A percentile compares a stretch with the other conserved stretches of the same genome.
These are phyloP conservation scores for Drosophila gaucha DNA, from an alignment of 2,888 invertebrate genomes.

Conservation along the genomic window DNA sequence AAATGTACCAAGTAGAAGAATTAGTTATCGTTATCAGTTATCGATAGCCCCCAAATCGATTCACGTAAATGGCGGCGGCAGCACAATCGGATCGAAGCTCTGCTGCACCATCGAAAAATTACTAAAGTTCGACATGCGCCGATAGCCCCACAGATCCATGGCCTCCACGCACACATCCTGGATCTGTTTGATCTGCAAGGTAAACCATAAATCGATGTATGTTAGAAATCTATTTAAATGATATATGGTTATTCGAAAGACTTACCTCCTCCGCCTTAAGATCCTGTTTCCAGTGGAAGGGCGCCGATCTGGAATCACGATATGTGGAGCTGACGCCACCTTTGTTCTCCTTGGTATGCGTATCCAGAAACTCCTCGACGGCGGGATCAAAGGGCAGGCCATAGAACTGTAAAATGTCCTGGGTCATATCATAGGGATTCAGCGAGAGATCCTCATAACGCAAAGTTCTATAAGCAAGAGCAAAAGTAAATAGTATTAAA, in stretches of 20 bases:
- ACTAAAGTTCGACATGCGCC: conserved; percentile 87
- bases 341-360: conserved; percentile 92
- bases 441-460: conserved; percentile 94
- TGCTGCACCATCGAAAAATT: conserved; percentile 85
- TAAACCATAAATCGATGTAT: neutral
- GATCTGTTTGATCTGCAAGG: conserved; percentile 83
- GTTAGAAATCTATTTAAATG: neutral
- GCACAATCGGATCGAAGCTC: conserved; percentile 86
- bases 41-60: conserved; percentile 37
- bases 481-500: neutral
- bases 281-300: conserved; percentile 93
- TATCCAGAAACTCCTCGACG: conserved; percentile 90
- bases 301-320: conserved; percentile 93
- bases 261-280: conserved; percentile 89
- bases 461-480: conserved; percentile 87
- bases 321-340: conserved; percentile 95
- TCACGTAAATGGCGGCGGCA: conserved; percentile 85
- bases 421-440: conserved; percentile 89
- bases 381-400: conserved; percentile 89
- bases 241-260: neutral
- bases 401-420: conserved; percentile 91
- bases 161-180: conserved; percentile 90
- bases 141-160: conserved; percentile 94
- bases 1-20: conserved; percentile 81
- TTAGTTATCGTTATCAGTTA: conserved; percentile 58